Conservation (phyloP, 2,797 vertebrate species). For the Melanotaenia trifasciata region DNA sequence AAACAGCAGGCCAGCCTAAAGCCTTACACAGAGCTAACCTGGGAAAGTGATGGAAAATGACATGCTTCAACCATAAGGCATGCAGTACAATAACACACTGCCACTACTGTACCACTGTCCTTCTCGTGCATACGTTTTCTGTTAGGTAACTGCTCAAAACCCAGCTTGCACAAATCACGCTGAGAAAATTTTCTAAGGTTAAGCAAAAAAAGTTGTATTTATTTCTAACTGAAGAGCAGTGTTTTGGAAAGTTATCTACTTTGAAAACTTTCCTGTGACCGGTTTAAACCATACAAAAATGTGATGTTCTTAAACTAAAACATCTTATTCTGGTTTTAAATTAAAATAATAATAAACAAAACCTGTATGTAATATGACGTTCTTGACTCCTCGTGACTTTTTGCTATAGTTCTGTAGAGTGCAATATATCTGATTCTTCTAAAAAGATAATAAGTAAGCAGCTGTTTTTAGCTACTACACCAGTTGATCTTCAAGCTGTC, state of each 20-base stretch:
- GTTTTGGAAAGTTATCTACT: not conserved
- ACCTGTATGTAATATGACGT: not conserved
- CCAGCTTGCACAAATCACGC: constrained; percentile 15
- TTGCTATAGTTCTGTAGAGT: not conserved
- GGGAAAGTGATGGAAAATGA: constrained; percentile 79
- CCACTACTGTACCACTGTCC: constrained; percentile 49
- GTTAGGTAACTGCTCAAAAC: constrained; percentile 18
- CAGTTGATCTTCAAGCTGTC: constrained; percentile 46
- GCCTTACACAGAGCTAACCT: constrained; percentile 77
- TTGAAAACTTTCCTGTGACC: not conserved
- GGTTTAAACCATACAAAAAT: not conserved
- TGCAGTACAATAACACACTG: constrained; percentile 67
- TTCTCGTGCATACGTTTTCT: constrained; percentile 42
- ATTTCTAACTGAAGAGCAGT: constrained; percentile 11
- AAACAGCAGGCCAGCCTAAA: constrained; percentile 77
- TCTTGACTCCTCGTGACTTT: not conserved
- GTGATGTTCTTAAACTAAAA: not conserved
- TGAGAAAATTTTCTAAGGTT: constrained; percentile 42
- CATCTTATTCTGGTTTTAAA: not conserved
- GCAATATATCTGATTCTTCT: not conserved
- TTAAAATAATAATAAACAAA: not conserved
- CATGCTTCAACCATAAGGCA: constrained; percentile 67
- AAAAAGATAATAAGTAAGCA: constrained; percentile 32
- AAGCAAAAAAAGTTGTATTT: constrained; percentile 44
- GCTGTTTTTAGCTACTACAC: constrained; percentile 35